phyloP scores from a whole-genome alignment of 2,113 vertebrate species.

The Empidonax alnorum region DNA sequence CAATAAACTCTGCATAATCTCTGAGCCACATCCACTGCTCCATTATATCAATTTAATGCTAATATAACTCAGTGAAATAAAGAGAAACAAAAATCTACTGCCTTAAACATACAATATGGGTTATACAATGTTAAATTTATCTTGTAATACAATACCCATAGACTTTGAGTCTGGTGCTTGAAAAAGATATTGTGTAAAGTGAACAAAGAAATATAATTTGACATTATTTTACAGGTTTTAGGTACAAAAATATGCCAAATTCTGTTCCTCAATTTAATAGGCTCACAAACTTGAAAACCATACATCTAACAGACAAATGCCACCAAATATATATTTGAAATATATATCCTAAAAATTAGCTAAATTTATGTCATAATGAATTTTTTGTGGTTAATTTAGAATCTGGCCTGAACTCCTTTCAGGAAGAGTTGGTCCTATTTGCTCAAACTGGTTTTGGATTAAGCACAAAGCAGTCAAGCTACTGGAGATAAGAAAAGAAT shows the following conservation, averaged over 20 bases:
- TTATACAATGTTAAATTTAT: not conserved
- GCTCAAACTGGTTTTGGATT: not conserved
- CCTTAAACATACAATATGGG: not conserved
- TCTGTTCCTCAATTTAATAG: not conserved
- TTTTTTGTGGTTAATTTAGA: not conserved
- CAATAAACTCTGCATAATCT: not conserved
- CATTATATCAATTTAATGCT: not conserved
- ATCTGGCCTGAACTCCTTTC: not conserved
- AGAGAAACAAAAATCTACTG: not conserved
- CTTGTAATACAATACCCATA: not conserved
- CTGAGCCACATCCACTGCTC: not conserved
- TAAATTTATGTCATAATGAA: not conserved
- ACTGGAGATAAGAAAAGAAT: not conserved
- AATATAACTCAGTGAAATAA: slow-evolving; percentile 12
- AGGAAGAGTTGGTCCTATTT: not conserved
- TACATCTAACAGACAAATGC: not conserved
- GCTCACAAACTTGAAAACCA: not conserved
- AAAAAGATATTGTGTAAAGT: not conserved
- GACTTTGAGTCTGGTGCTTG: not conserved
- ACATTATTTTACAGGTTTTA: not conserved
- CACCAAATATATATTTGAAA: not conserved
- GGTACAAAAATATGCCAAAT: not conserved
- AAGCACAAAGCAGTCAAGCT: not conserved
- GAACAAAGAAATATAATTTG: not conserved
- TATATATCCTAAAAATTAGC: not conserved